Conservation (phyloP, 2,888 invertebrate species). For the Nasonovia ribisnigri region DNA sequence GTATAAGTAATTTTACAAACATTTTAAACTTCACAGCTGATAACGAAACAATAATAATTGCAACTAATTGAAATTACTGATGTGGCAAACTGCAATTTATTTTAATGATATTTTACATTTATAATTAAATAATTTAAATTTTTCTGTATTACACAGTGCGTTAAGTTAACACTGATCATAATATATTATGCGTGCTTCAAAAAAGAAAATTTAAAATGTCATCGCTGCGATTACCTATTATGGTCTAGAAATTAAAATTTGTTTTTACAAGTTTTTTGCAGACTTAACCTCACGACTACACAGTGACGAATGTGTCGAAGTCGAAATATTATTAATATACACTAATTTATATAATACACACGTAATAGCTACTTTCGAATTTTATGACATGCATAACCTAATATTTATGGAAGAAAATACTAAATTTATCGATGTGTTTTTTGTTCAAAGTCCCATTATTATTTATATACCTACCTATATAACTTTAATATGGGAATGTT, state of each 20-base stretch:
- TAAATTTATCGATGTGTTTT: not conserved
- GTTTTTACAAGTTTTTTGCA: not conserved
- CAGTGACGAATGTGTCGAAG: not conserved
- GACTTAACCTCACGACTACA: not conserved
- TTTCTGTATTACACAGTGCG: not conserved
- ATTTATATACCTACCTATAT: no score
- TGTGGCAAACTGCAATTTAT: not conserved
- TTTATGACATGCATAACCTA: not conserved
- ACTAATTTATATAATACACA: not conserved
- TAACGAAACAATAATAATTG: constrained; percentile 2
- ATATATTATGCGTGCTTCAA: not conserved
- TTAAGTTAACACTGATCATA: not conserved
- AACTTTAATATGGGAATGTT: not conserved
- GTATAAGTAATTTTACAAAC: not conserved
- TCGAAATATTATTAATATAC: not conserved
- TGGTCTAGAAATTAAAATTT: not conserved
- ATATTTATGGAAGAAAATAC: no score
- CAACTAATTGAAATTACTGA: not conserved
- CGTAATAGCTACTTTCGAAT: not conserved
- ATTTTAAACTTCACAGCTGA: not conserved
- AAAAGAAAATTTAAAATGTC: not conserved
- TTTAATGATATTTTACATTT: not conserved
- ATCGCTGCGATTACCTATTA: not conserved
- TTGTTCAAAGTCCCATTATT: not conserved
- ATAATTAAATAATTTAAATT: not conserved